Conservation (phyloP, 2,888 invertebrate species). For the Hemicrepidius hirtus region DNA sequence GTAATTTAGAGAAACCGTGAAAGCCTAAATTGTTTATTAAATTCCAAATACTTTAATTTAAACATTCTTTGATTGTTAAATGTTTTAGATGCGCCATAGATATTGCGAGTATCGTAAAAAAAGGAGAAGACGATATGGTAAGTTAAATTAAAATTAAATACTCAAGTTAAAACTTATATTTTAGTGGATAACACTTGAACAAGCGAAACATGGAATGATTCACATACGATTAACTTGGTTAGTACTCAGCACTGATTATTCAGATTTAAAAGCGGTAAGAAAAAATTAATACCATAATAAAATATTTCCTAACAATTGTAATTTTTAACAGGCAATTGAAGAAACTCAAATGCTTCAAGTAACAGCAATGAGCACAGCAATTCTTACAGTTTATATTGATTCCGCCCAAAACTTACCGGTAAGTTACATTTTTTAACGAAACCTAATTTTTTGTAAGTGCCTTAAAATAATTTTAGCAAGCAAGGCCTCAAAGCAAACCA, state of each 20-base stretch:
- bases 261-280: constrained; percentile 85
- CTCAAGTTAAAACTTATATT: too few relatives aligned
- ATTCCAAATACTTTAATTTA: too few relatives aligned
- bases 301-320: constrained; percentile 45
- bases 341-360: constrained; percentile 85
- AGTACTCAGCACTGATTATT: constrained; percentile 81
- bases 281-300: not conserved
- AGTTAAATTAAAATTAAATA: constrained; percentile 68
- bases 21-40: too few relatives aligned
- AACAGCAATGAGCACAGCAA: constrained; percentile 84
- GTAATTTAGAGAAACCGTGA: too few relatives aligned
- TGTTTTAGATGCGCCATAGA: constrained; percentile 82
- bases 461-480: constrained; percentile 81
- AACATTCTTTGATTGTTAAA: too few relatives aligned
- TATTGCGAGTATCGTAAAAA: constrained; percentile 80
- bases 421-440: constrained; percentile 66
- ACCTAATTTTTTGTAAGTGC: too few relatives aligned
- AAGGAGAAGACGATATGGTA: constrained; percentile 84
- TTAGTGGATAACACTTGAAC: constrained; percentile 96
- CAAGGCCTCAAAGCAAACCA: constrained; percentile 82
- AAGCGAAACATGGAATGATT: constrained; percentile 95
- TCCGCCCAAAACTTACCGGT: constrained; percentile 94
- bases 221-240: constrained; percentile 94
- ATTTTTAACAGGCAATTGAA: constrained; percentile 77
- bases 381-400: constrained; percentile 92